Percentiles rank a stretch among this genome's conserved stretches.
phyloP scores from a whole-genome alignment of 2,797 vertebrate species.

The Ctenopoma kingsleyae region DNA sequence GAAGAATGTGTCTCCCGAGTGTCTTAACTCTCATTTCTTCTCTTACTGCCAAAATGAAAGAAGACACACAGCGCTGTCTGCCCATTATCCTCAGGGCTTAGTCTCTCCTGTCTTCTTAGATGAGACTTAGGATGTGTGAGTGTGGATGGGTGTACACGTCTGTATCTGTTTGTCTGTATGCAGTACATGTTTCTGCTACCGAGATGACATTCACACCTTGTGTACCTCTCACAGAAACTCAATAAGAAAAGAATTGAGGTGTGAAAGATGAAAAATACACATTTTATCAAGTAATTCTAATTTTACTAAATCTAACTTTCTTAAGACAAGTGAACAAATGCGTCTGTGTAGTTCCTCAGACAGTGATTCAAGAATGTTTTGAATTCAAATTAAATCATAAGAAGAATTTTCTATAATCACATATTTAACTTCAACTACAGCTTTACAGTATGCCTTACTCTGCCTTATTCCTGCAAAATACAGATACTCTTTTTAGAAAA shows the following conservation, averaged over 20 bases:
- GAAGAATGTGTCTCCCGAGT: slow-evolving; percentile 70
- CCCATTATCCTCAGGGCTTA: slow-evolving; percentile 62
- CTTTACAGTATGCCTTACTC: neutral
- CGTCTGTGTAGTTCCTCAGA: no score
- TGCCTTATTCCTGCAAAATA: neutral
- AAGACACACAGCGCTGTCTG: slow-evolving; percentile 56
- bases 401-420: neutral
- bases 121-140: slow-evolving; percentile 44
- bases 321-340: neutral
- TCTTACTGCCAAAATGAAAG: slow-evolving; percentile 59
- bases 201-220: slow-evolving; percentile 34
- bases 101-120: slow-evolving; percentile 49
- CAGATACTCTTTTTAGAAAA: neutral
- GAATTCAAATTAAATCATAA: slow-evolving; percentile 2
- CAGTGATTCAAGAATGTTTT: neutral
- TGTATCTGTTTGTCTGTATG: slow-evolving; percentile 37
- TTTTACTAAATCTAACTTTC: neutral
- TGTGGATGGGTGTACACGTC: slow-evolving; percentile 22
- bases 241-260: neutral
- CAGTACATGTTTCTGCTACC: slow-evolving; percentile 3
- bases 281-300: neutral
- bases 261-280: neutral
- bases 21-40: slow-evolving; percentile 70
- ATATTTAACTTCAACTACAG: neutral
- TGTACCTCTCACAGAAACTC: neutral